A percentile compares a stretch with the other conserved stretches of the same genome.
phyloP scores from a whole-genome alignment of 2,113 vertebrate genomes.

The Hyperopisus bebe region DNA sequence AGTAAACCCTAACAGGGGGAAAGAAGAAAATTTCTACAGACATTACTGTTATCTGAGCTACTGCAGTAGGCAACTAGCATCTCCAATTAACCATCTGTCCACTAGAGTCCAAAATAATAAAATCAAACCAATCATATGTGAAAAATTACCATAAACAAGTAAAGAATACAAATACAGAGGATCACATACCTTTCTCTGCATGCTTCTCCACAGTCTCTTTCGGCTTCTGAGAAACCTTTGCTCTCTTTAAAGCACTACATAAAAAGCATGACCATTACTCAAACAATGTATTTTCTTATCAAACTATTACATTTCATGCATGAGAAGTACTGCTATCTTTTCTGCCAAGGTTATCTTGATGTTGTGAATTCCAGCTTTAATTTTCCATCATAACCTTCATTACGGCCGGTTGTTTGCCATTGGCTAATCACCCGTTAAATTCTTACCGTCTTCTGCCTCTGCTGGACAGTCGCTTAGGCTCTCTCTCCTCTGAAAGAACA shows the following conservation, averaged over 20 bases:
- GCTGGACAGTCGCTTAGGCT: slow-evolving; percentile 72
- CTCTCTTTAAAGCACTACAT: slow-evolving; percentile 59
- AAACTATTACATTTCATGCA: background rate
- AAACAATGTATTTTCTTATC: background rate
- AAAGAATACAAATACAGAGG: background rate
- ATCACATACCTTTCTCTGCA: slow-evolving; percentile 50
- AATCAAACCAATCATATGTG: background rate
- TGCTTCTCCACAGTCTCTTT: slow-evolving; percentile 33
- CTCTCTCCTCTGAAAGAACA: slow-evolving; percentile 41
- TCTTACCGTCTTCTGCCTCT: slow-evolving; percentile 74
- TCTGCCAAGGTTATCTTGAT: background rate
- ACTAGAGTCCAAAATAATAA: background rate
- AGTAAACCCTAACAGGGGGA: slow-evolving; percentile 56
- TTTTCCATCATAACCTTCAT: background rate
- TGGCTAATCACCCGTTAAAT: background rate
- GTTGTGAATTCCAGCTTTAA: background rate
- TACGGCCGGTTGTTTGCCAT: background rate
- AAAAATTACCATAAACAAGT: background rate
- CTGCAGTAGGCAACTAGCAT: background rate
- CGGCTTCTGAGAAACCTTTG: slow-evolving; percentile 35
- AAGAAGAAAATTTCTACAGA: background rate
- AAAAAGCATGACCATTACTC: slow-evolving; percentile 7
- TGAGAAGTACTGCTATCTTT: background rate
- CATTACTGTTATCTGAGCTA: background rate
- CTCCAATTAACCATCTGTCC: background rate